Evolutionary conservation across 2,113 vertebrate species (phyloP), one percentile per base, ranked within the genome.

Genomic region (Hirundichthys speculiger): DNA sequence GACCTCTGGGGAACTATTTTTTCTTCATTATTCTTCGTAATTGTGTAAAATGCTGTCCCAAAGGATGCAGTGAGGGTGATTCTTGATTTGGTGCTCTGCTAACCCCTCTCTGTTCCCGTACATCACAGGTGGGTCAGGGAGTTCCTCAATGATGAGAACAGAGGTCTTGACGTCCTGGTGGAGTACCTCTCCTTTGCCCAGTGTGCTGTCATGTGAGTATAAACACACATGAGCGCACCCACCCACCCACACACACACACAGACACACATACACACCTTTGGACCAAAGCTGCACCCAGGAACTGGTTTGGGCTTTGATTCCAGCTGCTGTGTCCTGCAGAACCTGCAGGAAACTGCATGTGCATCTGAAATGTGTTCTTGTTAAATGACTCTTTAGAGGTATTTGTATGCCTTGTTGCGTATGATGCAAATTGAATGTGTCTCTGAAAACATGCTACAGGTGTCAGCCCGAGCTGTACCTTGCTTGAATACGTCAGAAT

Each of bases 181-280:
- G 95, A 98, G 84, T 98, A 98, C 81, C 92, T 99, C 62, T 98
- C 96, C 63, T 99, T 99, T 54, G 96, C 96, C 50, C 97, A 98
- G 75, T 97, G 94, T 13, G 94, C 96, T 1, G 94, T 99, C 86
- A 96, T 96, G 96, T 99, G 91, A 98, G 96, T 97, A 50, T 18
- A 59, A 34, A 45, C 30, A 50, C 51, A 45, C 52, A 69, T 52
- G 56, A 48, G 66, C 34, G 41, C 34, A 39, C 21, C 53, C 0
- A 57, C 51, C 39, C 45, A 27, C 24, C 11, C n/a, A n/a, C 20
- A 59, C 40, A 45, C 30, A 50, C 51, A 45, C 52, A 69, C 55
- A 59, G 49, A 69, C 34, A 41, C 34, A 39, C 21, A 57, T 0
- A 57, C 51, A 42, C 45, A 27, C 24, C 11, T 68, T 19, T 3